Base-by-base conservation (phyloP, 2,888 invertebrate genomes). In the Drosophila infuscata region DNA sequence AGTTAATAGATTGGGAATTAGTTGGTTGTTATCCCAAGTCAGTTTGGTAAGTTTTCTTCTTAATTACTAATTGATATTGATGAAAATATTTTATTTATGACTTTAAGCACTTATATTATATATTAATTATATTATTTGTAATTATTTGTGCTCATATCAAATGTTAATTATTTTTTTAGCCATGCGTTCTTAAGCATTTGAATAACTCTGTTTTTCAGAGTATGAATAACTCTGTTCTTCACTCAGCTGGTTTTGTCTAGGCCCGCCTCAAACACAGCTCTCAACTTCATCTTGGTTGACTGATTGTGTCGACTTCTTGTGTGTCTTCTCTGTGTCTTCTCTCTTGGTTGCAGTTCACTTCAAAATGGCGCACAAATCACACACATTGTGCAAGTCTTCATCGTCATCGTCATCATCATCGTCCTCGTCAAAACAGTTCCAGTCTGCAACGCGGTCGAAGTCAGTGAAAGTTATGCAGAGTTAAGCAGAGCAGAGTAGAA, bases 401-500 rank as follows among this genome's bases (percentile, higher is more conserved):
- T 15, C 65, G 51, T 30, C 65, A 12, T 35, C 32, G 29, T 35
- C 12, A 11, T 33, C 33, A 17, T 46, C 46, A 12, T 46, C 46
- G 46, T 12, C 36, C 33, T 38, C 41, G 9, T 25, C 60, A 20
- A 32, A 43, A 57, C 57, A 41, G 41, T 56, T 41, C 20, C 20
- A 56, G 49, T 30, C 57, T 43, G 35, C 35, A 17, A 5, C 35
- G 36, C 51, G 30, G 51, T 61, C 54, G 60, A 67, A 70, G 76
- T 74, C 81, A 90, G 86, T 87, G 86, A 87, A 87, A 87, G 86
- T 90, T 86, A 71, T 85, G 84, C 77, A 36, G 64, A 54, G 66
- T 54, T 63, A 63, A 46, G 25, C 29, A 48, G 29, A 48, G 58
- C 53, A 65, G 63, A 36, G 32, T 29, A 3, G 32, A 15, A 15